Evolutionary conservation across 2,797 vertebrate genomes (phyloP), one percentile per base, ranked within the genome.

Genomic region (Phoeniculus purpureus): DNA sequence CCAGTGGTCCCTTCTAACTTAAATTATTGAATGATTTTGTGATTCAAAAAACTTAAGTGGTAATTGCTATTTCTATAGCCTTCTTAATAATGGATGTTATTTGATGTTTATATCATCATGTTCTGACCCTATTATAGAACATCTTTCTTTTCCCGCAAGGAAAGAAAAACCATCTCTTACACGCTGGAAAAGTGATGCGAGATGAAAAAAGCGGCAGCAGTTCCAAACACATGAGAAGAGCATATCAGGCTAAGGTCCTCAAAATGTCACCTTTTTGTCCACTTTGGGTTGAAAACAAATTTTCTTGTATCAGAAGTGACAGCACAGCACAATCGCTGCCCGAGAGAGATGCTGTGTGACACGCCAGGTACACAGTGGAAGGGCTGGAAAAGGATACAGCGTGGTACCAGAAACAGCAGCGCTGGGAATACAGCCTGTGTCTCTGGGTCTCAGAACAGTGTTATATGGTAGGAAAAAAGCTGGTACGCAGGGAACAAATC

Each of bases 1-100:
- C 18, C 60, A 45, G 16, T 11, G 18, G 22, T 37, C 19, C 29
- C 10, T 55, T 81, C 31, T 52, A 45, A 68, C 11, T 13, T 70
- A 32, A 88, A 71, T 71, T 79, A 87, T 67, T 71, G 9, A 71
- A 17, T 21, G 17, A 85, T 59, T 65, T 81, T 54, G 79, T 29
- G 54, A 90, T 48, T 60, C 34, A 37, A 84, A 76, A 40, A 71
- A 56, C 50, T 82, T 70, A 32, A 32, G 7, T 1, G 1, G 27
- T n/a, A 82, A 91, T 55, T 80, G 32, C 11, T 85, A 82, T 74
- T 87, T 80, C 77, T 43, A 74, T 10, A 43, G 40, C 5, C 25
- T 74, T 21, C 17, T 92, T 71, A 92, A 90, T 87, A 84, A 89
- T 65, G 18, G 55, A 92, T 83, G 25, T 21, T 66, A 89, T 79